These are phyloP conservation scores for Gulo gulo DNA, from an alignment of 2,113 vertebrate genomes.

Conservation along the genomic window DNA sequence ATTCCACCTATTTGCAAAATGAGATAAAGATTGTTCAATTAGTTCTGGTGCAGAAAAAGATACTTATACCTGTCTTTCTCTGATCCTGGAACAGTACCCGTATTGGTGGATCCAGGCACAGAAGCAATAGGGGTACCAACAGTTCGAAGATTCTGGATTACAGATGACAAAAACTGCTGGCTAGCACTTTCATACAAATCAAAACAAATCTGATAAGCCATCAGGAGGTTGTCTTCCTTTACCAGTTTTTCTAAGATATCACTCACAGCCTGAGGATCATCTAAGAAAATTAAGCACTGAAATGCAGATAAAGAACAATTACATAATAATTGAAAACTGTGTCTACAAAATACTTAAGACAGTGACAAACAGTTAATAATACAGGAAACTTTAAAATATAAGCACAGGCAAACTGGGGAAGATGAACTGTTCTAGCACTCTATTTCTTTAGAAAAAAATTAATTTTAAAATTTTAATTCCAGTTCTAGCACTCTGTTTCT, in stretches of 20 bases:
- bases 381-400: neutral
- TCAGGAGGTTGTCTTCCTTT: constrained; percentile 98
- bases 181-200: constrained; percentile 99
- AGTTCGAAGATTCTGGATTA: constrained; percentile 96
- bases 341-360: neutral
- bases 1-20: neutral
- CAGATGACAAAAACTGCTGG: constrained; percentile 98
- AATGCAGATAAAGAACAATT: constrained; percentile 33
- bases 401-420: neutral
- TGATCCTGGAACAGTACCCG: constrained; percentile 90
- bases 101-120: constrained; percentile 97
- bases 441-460: neutral
- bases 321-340: constrained; percentile 3
- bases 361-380: neutral
- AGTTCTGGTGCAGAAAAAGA: constrained; percentile 21
- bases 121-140: constrained; percentile 96
- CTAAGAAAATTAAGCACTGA: constrained; percentile 98
- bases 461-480: neutral
- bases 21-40: neutral
- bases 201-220: constrained; percentile 99
- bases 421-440: neutral
- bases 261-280: constrained; percentile 98
- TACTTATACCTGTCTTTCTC: constrained; percentile 92
- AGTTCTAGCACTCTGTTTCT: neutral
- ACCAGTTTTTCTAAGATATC: constrained; percentile 98